A percentile compares a stretch with the other conserved stretches of the same genome.
These are phyloP conservation scores for Polietes domitor DNA, from an alignment of 2,888 invertebrate genomes.

Conservation along the genomic window DNA sequence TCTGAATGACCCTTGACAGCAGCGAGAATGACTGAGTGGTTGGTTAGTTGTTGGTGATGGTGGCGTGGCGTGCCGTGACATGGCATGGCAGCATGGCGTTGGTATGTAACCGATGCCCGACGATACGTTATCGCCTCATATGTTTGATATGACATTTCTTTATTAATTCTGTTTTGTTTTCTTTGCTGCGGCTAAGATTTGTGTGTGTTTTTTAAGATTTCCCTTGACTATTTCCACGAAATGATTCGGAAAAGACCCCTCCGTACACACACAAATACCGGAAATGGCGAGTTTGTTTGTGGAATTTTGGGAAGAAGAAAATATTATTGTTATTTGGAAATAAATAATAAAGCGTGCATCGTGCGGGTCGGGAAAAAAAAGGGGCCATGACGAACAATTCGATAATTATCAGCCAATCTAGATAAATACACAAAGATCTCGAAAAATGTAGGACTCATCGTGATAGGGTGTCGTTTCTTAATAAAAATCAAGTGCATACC, in stretches of 20 bases:
- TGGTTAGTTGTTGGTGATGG: slow-evolving; percentile 16
- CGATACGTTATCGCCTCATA: slow-evolving; percentile 24
- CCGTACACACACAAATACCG: neutral
- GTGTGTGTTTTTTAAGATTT: neutral
- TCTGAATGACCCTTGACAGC: slow-evolving; percentile 64
- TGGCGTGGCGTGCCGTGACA: neutral
- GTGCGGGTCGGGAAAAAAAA: no score
- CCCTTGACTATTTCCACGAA: neutral
- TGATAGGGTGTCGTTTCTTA: no score
- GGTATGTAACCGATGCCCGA: slow-evolving; percentile 9
- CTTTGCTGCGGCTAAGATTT: slow-evolving; percentile 14
- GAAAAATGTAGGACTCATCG: no score
- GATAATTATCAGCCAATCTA: slow-evolving; percentile 9
- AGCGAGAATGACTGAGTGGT: slow-evolving; percentile 31
- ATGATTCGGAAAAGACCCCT: neutral
- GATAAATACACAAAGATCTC: slow-evolving; percentile 9
- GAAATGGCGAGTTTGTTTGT: slow-evolving; percentile 7
- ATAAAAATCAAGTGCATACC: no score
- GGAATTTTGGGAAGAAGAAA: neutral
- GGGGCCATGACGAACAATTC: neutral
- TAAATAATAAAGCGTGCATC: neutral
- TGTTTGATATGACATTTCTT: slow-evolving; percentile 21
- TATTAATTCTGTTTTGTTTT: slow-evolving; percentile 29
- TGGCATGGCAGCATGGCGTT: slow-evolving; percentile 18
- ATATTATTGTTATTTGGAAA: neutral